Base-by-base conservation (phyloP, 2,113 vertebrate species). In the Tichodroma muraria region DNA sequence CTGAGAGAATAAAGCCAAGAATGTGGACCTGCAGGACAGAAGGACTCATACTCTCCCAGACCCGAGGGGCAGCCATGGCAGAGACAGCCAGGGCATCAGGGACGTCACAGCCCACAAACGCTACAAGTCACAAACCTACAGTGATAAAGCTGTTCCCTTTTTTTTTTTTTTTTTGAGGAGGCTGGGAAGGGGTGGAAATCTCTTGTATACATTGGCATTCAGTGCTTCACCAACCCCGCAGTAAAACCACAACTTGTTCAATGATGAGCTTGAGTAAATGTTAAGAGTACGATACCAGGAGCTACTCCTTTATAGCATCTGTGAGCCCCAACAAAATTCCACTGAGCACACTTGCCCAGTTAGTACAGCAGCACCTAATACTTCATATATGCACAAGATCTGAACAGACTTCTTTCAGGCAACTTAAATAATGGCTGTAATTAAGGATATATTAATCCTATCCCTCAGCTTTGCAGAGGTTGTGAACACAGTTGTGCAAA, bases 171-270 rank as follows among this genome's bases (percentile, higher is more conserved):
- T 27, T 18, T 30, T 3, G 3, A 33, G 53, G 28, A 66, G n/a
- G 8, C 14, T 35, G 30, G 21, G 11, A 52, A 60, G 21, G 8
- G 11, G 38, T 42, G 21, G 30, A 59, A 86, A 75, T 27, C 35
- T 20, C 33, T n/a, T 8, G 6, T 7, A 33, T 3, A 6, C 14
- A 12, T 2, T 3, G 0, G 8, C 27, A 75, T 40, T 30, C 54
- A 57, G 21, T 20, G 54, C 50, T 89, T 33, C 70, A 54, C 37
- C 44, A 61, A 33, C 30, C 12, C 9, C 28, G 33, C 30, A 64
- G 56, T 24, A 59, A 50, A 79, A 82, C 4, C 35, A 69, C n/a
- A 31, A 49, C 33, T 66, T 72, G 11, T 28, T 54, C 54, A 49
- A 66, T 6, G 24, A 25, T 5, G 22, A 57, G 63, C 27, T 5